Evolutionary conservation across 2,888 invertebrate species (phyloP), one percentile per base, ranked within the genome.

Genomic region (Lithosia quadra): DNA sequence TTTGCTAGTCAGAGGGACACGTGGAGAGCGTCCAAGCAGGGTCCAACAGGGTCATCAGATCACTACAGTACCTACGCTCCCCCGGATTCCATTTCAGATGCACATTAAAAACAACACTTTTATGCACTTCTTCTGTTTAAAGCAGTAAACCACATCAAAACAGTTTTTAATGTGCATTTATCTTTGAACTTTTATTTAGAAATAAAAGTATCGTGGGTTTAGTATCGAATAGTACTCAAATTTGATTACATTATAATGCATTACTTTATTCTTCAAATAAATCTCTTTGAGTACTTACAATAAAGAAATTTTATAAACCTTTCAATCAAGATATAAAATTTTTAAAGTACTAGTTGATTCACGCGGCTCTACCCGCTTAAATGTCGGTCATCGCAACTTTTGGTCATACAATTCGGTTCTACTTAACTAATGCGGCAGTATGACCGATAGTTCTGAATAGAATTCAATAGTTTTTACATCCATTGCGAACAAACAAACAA

Each of bases 81-180:
- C 1, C 18, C 55, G 10, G 0, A 56, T 21, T 56, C 24, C 10
- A 24, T 13, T 24, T 24, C 55, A 22, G 55, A 56, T 56, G 55
- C 24, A 56, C 13, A 24, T 22, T 24, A 11, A 22, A 56, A 56
- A 24, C 21, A 56, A 56, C 55, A 56, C n/a, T 49, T 56, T 22
- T 22, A 65, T 63, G 63, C 4, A 67, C 33, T 58, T 43, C 7
- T 69, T 69, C 64, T 18, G 69, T 68, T 60, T 58, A 68, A 66
- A 63, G 63, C 43, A 63, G 56, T 63, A 68, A 66, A 77, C 76
- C 76, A 78, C 79, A 72, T 76, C 62, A 73, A 76, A 73, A 70
- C 60, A 36, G 61, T 43, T 64, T 67, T 72, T 67, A 63, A 70
- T 58, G 22, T n/a, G 36, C 57, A 66, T 63, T 63, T 36, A 74